A percentile compares a stretch with the other conserved stretches of the same genome.
Evolutionary conservation across 2,888 invertebrate genomes (phyloP).

Genomic region (Agonopterix heracliana): DNA sequence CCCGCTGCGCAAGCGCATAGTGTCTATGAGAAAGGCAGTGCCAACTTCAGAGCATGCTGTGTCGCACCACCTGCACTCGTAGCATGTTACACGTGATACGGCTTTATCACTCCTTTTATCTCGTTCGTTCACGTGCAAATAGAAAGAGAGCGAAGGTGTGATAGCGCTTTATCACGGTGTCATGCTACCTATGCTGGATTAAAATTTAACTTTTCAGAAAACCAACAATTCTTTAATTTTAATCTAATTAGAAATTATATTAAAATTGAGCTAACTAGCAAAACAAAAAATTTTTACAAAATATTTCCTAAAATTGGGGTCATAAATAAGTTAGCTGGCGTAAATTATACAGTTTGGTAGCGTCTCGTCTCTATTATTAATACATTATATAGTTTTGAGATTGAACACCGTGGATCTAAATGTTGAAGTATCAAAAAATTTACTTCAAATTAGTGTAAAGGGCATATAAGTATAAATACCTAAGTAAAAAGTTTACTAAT

Average conservation of each 20-base stretch:
- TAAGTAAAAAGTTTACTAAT: conserved; percentile 20
- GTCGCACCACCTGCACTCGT: no score
- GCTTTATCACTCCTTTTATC: no score
- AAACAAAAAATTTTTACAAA: conserved; percentile 26
- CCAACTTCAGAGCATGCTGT: no score
- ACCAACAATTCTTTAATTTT: conserved; percentile 19
- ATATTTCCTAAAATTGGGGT: conserved; percentile 20
- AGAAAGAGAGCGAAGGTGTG: no score
- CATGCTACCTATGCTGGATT: no score
- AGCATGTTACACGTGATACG: no score
- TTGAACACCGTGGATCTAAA: conserved; percentile 50
- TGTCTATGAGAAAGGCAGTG: no score
- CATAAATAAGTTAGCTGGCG: conserved; percentile 39
- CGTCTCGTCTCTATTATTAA: conserved; percentile 20
- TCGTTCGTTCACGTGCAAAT: no score
- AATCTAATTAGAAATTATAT: conserved; percentile 24
- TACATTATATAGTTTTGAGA: conserved; percentile 43
- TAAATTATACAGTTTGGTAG: conserved; percentile 36
- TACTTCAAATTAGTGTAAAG: conserved; percentile 26
- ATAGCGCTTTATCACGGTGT: no score
- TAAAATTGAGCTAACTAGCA: conserved; percentile 51
- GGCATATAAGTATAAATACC: conserved; percentile 19
- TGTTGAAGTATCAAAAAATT: conserved; percentile 33
- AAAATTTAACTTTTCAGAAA: background rate
- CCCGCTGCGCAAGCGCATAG: no score